Evolutionary conservation across 64 coral and sea anemone species (phyloP).

Genomic region (Catalaphyllia jardinei): DNA sequence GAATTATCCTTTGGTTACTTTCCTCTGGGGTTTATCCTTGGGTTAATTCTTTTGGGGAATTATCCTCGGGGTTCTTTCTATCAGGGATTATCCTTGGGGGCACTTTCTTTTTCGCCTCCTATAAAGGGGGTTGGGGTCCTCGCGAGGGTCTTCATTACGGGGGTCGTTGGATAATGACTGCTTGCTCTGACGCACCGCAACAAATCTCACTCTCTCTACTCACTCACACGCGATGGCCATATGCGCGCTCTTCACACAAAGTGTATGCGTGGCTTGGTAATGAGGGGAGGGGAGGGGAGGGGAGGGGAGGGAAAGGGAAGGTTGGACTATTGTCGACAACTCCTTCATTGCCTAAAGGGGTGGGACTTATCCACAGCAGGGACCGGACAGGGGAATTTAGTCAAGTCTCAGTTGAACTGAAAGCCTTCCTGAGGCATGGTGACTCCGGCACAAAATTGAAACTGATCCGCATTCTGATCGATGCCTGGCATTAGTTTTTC

Average conservation of each 20-base stretch:
- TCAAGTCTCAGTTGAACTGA: constrained; percentile 35
- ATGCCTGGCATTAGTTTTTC: constrained; percentile 80
- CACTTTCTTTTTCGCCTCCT: background rate
- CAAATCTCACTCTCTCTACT: constrained; percentile 29
- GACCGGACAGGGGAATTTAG: background rate
- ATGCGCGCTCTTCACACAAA: constrained; percentile 17
- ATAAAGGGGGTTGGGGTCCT: background rate
- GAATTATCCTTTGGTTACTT: background rate
- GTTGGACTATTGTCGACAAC: background rate
- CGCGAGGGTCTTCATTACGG: background rate
- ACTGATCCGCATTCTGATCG: constrained; percentile 72
- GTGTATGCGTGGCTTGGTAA: constrained; percentile 24
- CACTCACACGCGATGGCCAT: constrained; percentile 14
- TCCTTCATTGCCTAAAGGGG: constrained; percentile 4
- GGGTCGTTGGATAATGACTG: background rate
- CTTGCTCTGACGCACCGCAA: background rate
- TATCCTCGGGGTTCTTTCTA: background rate
- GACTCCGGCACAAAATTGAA: constrained; percentile 76
- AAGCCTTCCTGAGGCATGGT: constrained; percentile 84
- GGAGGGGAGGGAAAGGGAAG: background rate
- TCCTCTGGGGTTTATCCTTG: background rate
- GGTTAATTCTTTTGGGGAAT: background rate
- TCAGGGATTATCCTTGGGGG: background rate
- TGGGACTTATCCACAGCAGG: constrained; percentile 1
- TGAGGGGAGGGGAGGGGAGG: constrained; percentile 13